These are phyloP conservation scores for Passer montanus DNA, from an alignment of 2,113 vertebrate genomes.

Conservation along the genomic window DNA sequence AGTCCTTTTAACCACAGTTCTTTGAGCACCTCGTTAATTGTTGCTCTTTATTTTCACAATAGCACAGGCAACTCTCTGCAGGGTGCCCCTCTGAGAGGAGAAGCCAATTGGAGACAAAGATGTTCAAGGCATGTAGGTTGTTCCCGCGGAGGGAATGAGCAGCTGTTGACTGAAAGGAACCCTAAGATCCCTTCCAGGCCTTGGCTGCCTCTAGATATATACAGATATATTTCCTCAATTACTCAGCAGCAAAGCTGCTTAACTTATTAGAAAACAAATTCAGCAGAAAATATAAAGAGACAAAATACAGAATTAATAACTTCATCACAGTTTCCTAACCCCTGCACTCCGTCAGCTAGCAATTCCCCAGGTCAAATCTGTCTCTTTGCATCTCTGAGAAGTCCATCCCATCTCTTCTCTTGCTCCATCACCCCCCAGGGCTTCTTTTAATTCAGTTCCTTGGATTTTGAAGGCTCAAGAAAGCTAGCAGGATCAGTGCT, in stretches of 20 bases:
- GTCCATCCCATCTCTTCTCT: background rate
- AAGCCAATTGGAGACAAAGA: background rate
- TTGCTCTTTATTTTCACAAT: background rate
- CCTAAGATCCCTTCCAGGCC: background rate
- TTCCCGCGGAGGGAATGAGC: background rate
- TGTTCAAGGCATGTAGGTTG: background rate
- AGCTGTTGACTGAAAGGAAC: background rate
- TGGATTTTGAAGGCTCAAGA: background rate
- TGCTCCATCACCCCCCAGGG: background rate
- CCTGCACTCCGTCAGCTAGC: background rate
- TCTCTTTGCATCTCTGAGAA: background rate
- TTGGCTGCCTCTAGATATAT: background rate
- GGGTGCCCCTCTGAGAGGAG: background rate
- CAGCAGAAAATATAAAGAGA: background rate
- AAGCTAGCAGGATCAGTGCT: background rate
- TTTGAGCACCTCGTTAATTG: background rate
- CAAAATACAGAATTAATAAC: background rate
- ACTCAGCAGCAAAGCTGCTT: background rate
- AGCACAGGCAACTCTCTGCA: background rate
- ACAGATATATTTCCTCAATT: background rate
- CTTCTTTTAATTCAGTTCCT: constrained; percentile 28
- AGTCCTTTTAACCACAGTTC: background rate
- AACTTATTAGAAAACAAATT: background rate
- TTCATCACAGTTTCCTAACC: background rate
- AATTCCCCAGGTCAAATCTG: background rate